Evolutionary conservation across 2,888 invertebrate species (phyloP).

Genomic region (Aromia moschata): DNA sequence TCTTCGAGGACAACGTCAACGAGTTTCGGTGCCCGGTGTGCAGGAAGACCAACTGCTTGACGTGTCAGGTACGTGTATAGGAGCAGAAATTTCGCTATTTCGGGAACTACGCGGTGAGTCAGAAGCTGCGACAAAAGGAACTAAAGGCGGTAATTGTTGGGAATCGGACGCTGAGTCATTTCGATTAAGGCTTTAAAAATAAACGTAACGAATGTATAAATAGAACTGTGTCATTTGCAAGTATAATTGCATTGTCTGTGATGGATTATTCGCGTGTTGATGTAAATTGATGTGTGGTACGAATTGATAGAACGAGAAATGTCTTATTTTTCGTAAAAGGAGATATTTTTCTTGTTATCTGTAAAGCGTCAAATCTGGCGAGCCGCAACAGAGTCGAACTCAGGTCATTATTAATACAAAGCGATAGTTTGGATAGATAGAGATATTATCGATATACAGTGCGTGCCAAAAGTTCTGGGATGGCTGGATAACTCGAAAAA

Average conservation of each 20-base stretch:
- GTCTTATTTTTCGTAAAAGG: too few relatives aligned
- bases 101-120: not conserved
- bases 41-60: slow-evolving; percentile 80
- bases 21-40: slow-evolving; percentile 88
- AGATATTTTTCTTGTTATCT: too few relatives aligned
- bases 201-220: not conserved
- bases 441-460: too few relatives aligned
- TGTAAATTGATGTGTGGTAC: too few relatives aligned
- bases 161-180: not conserved
- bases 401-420: too few relatives aligned
- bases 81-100: slow-evolving; percentile 3
- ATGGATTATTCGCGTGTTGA: not conserved
- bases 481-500: too few relatives aligned
- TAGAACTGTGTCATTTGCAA: too few relatives aligned
- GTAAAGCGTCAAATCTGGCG: too few relatives aligned
- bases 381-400: too few relatives aligned
- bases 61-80: slow-evolving; percentile 75
- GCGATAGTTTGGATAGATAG: too few relatives aligned
- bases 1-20: slow-evolving; percentile 86
- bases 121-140: not conserved
- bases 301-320: too few relatives aligned
- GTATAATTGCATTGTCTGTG: not conserved
- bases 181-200: not conserved
- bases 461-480: too few relatives aligned
- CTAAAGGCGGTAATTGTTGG: not conserved